These are phyloP conservation scores for Eidolon helvum DNA, from an alignment of 2,113 vertebrate genomes.

Conservation along the genomic window DNA sequence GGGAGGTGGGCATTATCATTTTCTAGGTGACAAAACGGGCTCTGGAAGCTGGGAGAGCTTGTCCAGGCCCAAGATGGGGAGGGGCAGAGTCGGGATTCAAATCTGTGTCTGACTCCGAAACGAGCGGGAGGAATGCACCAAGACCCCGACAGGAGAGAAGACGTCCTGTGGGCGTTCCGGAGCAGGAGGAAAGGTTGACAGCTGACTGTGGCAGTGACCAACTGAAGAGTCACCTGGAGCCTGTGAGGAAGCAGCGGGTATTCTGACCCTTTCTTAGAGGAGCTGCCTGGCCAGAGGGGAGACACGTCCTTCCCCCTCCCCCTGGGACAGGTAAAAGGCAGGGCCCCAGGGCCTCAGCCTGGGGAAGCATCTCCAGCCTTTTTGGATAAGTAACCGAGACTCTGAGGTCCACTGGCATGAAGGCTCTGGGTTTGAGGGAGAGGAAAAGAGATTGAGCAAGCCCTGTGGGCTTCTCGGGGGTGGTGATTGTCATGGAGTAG, in stretches of 20 bases:
- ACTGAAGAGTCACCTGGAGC: not conserved
- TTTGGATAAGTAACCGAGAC: not conserved
- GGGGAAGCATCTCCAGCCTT: not conserved
- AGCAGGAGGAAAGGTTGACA: rapidly evolving
- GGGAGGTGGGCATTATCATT: rapidly evolving
- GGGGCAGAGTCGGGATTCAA: not conserved
- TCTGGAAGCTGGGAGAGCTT: not conserved
- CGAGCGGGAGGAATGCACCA: not conserved
- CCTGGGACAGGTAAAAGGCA: not conserved
- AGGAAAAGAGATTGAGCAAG: rapidly evolving
- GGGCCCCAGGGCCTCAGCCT: not conserved
- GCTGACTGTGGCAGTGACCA: rapidly evolving
- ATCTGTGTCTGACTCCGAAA: not conserved
- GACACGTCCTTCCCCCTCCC: rapidly evolving
- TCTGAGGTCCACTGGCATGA: not conserved
- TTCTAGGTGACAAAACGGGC: not conserved
- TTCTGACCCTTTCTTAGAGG: not conserved
- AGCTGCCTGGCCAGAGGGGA: not conserved
- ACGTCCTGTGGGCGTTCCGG: not conserved
- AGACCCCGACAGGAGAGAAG: not conserved
- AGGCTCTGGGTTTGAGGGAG: not conserved
- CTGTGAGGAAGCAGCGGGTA: not conserved
- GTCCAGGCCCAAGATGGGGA: not conserved
- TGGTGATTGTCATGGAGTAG: rapidly evolving
- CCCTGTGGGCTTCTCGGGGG: too few species aligned